Evolutionary conservation across 2,797 vertebrate genomes (phyloP).

Genomic region (Artibeus lituratus): DNA sequence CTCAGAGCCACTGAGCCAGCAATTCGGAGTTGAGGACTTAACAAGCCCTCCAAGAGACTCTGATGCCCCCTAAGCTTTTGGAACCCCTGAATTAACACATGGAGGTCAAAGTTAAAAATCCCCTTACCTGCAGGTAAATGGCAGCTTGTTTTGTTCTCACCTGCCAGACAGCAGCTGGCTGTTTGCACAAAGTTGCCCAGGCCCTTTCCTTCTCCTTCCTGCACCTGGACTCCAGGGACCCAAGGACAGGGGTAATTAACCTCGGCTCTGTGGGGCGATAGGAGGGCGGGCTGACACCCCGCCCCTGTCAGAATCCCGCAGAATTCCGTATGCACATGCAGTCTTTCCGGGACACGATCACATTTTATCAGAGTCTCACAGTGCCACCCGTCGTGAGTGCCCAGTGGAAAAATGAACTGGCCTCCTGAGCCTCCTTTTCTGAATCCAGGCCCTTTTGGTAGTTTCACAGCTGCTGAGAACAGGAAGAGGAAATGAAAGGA

Average conservation of each 20-base stretch:
- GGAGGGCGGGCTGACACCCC: neutral
- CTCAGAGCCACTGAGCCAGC: neutral
- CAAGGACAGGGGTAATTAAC: neutral
- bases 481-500: conserved; percentile 50
- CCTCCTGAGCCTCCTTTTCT: neutral
- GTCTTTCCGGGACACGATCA: neutral
- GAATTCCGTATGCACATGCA: neutral
- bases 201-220: neutral
- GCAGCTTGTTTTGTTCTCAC: neutral
- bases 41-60: too few species aligned
- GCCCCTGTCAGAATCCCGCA: neutral
- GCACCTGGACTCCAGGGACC: neutral
- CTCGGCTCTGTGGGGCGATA: neutral
- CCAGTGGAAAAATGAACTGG: neutral
- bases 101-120: neutral
- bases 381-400: rapidly evolving
- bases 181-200: too few species aligned
- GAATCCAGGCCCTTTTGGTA: neutral
- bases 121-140: neutral
- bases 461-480: neutral
- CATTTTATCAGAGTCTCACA: neutral
- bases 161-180: neutral
- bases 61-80: neutral
- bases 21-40: neutral
- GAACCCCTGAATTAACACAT: neutral